Percentiles rank a stretch among this genome's conserved stretches.
These are phyloP conservation scores for Pelobates fuscus DNA, from an alignment of 2,113 vertebrate genomes.

Conservation along the genomic window DNA sequence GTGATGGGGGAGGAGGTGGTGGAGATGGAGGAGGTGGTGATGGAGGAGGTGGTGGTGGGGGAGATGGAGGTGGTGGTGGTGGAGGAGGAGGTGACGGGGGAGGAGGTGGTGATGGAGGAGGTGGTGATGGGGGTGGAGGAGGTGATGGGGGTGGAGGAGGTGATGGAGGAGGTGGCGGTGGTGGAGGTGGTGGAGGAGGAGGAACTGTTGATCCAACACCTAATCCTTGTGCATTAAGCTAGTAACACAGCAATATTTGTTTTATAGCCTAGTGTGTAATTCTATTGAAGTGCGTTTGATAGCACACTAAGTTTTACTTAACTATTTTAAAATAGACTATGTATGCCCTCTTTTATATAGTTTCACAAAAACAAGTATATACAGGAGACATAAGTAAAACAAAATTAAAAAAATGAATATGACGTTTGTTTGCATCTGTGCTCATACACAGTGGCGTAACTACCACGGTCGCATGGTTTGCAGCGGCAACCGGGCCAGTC, in stretches of 20 bases:
- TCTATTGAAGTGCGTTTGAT: no score
- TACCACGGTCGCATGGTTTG: no score
- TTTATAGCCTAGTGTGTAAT: no score
- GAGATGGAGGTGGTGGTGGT: conserved; percentile 8
- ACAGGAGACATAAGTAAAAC: no score
- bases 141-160: background rate
- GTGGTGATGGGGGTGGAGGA: conserved; percentile 23
- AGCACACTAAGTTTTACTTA: no score
- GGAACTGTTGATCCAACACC: conserved; percentile 34
- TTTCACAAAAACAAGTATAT: no score
- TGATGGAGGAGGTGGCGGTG: conserved; percentile 9
- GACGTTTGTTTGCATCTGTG: no score
- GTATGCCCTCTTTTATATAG: no score
- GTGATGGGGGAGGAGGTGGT: background rate
- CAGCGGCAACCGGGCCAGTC: no score
- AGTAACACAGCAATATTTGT: background rate
- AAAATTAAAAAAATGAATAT: no score
- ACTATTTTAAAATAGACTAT: no score
- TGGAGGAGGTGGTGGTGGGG: conserved; percentile 46
- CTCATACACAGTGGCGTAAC: no score
- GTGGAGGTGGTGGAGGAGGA: conserved; percentile 18
- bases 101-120: conserved; percentile 1
- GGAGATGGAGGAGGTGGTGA: conserved; percentile 44
- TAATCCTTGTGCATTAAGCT: conserved; percentile 12
- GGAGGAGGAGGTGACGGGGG: conserved; percentile 21